Evolutionary conservation across 2,113 vertebrate genomes (phyloP).

Genomic region (Garra rufa): DNA sequence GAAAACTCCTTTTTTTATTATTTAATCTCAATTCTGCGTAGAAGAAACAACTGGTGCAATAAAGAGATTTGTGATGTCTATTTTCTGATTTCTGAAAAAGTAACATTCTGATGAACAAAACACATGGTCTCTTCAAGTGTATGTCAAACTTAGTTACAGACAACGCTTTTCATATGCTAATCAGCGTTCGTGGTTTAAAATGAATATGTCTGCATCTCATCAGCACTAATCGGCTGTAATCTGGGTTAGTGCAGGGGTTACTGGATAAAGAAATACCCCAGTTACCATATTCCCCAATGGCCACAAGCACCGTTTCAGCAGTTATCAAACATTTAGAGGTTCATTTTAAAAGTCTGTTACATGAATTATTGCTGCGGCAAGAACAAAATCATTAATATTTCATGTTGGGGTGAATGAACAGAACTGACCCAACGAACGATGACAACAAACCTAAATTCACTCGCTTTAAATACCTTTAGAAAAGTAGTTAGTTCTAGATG

Average conservation of each 20-base stretch:
- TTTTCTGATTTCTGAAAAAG: background rate
- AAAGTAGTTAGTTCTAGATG: background rate
- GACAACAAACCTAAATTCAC: background rate
- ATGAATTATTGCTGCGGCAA: slow-evolving; percentile 33
- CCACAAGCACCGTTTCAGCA: background rate
- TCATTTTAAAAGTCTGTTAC: slow-evolving; percentile 33
- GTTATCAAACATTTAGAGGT: slow-evolving; percentile 40
- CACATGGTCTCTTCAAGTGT: background rate
- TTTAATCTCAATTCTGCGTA: background rate
- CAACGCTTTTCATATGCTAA: slow-evolving; percentile 6
- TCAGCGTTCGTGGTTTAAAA: background rate
- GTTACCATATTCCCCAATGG: background rate
- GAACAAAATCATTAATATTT: slow-evolving; percentile 37
- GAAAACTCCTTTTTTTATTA: background rate
- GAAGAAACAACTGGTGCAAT: background rate
- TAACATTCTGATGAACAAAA: background rate
- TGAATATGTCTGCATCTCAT: background rate
- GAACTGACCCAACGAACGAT: background rate
- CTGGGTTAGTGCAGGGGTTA: slow-evolving; percentile 20
- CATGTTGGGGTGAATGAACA: slow-evolving; percentile 3
- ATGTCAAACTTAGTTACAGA: background rate
- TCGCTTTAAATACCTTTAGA: background rate
- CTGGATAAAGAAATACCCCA: background rate
- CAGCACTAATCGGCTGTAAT: background rate
- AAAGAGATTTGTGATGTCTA: background rate